phyloP scores from a whole-genome alignment of 2,888 invertebrate species.

The Chesias legatella region DNA sequence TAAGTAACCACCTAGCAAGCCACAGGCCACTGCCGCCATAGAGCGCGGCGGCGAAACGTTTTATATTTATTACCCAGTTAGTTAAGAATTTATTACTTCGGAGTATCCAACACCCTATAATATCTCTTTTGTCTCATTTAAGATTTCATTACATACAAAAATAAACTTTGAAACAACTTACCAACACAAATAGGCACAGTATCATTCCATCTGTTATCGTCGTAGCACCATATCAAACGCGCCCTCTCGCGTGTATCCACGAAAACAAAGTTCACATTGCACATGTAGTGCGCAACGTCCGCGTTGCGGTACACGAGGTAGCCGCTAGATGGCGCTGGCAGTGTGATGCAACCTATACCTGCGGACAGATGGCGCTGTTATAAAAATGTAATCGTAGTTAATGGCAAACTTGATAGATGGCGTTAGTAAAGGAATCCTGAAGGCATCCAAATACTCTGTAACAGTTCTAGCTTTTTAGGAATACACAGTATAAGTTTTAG shows the following conservation, averaged over 20 bases:
- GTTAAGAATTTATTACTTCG: too few species aligned
- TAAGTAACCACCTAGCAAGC: too few species aligned
- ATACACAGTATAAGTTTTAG: too few species aligned
- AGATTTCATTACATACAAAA: too few species aligned
- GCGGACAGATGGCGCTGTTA: slow-evolving; percentile 38
- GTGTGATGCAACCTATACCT: slow-evolving; percentile 86
- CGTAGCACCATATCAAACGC: slow-evolving; percentile 82
- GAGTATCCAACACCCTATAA: too few species aligned
- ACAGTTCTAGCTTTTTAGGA: too few species aligned
- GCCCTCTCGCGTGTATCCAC: slow-evolving; percentile 83
- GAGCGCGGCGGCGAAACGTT: too few species aligned
- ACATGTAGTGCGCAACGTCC: slow-evolving; percentile 84
- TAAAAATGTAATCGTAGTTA: neutral
- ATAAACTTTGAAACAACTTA: slow-evolving; percentile 61
- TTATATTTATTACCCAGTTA: too few species aligned
- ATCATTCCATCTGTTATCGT: slow-evolving; percentile 84
- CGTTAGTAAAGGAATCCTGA: too few species aligned
- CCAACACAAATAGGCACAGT: slow-evolving; percentile 82
- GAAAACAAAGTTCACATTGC: slow-evolving; percentile 84
- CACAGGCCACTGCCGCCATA: too few species aligned
- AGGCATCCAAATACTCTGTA: too few species aligned
- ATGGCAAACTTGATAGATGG: slow-evolving; percentile 25
- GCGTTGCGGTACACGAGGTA: slow-evolving; percentile 84
- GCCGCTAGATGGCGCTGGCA: slow-evolving; percentile 83
- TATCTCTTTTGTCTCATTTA: too few species aligned